A percentile compares a stretch with the other conserved stretches of the same genome.
These are phyloP conservation scores for Ia io DNA, from an alignment of 2,113 vertebrate species.

Conservation along the genomic window DNA sequence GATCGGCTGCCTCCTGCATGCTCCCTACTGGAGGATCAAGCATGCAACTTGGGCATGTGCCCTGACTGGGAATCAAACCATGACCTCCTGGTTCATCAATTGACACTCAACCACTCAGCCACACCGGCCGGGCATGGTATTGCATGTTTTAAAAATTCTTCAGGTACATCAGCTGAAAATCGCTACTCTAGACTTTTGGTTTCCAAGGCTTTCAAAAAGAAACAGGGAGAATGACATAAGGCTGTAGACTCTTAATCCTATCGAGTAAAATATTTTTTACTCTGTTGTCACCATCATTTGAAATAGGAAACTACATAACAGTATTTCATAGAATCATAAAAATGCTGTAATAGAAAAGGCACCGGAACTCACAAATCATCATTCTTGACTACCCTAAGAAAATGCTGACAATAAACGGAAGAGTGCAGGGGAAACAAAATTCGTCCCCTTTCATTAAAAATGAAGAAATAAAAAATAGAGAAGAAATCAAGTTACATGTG, in stretches of 20 bases:
- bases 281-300: not conserved
- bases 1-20: too few relatives aligned
- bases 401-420: not conserved
- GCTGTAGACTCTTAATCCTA: not conserved
- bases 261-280: not conserved
- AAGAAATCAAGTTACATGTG: not conserved
- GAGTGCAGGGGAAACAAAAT: not conserved
- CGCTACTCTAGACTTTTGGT: not conserved
- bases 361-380: not conserved
- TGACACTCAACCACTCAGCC: too few relatives aligned
- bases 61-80: too few relatives aligned
- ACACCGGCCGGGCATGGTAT: too few relatives aligned
- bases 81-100: too few relatives aligned
- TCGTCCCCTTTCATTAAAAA: too few relatives aligned
- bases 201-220: not conserved
- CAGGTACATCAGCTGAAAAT: not conserved
- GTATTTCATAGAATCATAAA: not conserved
- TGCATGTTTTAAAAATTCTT: not conserved
- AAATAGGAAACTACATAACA: not conserved
- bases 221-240: not conserved
- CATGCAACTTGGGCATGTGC: too few relatives aligned
- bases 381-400: not conserved
- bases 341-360: conserved; percentile 5
- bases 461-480: not conserved
- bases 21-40: too few relatives aligned